Evolutionary conservation across 1,140 invertebrate species (phyloP).

Genomic region (Uloborus diversus): DNA sequence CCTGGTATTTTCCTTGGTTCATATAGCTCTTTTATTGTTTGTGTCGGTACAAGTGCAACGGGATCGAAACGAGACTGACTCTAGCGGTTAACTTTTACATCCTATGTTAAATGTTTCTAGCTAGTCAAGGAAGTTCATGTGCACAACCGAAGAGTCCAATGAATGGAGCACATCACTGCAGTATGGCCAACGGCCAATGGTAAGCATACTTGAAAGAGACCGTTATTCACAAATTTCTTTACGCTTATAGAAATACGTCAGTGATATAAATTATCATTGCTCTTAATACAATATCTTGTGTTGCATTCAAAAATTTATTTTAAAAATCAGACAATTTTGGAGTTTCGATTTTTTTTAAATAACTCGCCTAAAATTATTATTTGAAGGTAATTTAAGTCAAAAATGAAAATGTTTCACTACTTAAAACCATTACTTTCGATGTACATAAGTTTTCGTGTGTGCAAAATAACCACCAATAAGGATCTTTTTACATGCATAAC

Average conservation of each 20-base stretch:
- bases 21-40: too few species aligned
- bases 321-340: background rate
- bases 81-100: too few species aligned
- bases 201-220: background rate
- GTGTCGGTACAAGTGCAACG: too few species aligned
- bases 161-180: background rate
- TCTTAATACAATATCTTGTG: background rate
- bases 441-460: too few species aligned
- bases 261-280: background rate
- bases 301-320: background rate
- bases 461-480: too few species aligned
- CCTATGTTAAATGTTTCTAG: too few species aligned
- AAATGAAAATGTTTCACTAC: too few species aligned
- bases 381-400: background rate
- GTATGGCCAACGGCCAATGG: slow-evolving; percentile 1
- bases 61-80: too few species aligned
- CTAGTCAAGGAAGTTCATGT: slow-evolving; percentile 5
- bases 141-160: background rate
- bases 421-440: too few species aligned
- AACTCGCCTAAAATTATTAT: background rate
- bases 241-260: background rate
- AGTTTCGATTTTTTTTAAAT: background rate
- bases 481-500: too few species aligned
- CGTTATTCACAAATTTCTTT: background rate
- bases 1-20: too few species aligned